Conservation (phyloP, 2,113 vertebrate genomes). For the Brienomyrus brachyistius region DNA sequence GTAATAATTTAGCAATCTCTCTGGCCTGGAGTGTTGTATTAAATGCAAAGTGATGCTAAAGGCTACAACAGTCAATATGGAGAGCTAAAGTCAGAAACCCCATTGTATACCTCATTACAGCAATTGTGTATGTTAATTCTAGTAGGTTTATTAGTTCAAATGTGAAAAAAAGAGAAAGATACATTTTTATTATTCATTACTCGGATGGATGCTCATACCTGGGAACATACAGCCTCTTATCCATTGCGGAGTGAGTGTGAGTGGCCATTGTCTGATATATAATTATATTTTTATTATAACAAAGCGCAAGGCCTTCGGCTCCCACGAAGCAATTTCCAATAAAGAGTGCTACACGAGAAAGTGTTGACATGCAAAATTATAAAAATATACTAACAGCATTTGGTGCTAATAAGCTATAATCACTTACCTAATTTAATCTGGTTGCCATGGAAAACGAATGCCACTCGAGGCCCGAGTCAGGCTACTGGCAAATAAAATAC, state of each 20-base stretch:
- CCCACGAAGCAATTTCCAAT: conserved; percentile 64
- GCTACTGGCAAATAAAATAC: conserved; percentile 62
- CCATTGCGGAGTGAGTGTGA: conserved; percentile 27
- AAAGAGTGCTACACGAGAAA: conserved; percentile 60
- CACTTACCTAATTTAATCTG: conserved; percentile 70
- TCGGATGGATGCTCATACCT: conserved; percentile 53
- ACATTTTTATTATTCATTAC: conserved; percentile 66
- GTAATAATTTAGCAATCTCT: conserved; percentile 69
- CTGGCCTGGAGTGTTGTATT: conserved; percentile 69
- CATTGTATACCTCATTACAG: conserved; percentile 60
- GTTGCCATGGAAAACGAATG: conserved; percentile 81
- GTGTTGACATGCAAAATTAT: conserved; percentile 73
- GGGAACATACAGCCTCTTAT: conserved; percentile 39
- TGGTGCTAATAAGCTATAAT: conserved; percentile 71
- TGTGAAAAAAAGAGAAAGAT: conserved; percentile 50
- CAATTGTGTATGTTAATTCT: conserved; percentile 74
- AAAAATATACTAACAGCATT: conserved; percentile 70
- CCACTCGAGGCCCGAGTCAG: conserved; percentile 71
- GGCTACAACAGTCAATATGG: conserved; percentile 68
- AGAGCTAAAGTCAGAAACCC: conserved; percentile 54
- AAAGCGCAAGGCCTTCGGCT: conserved; percentile 52
- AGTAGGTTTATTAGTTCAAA: conserved; percentile 73
- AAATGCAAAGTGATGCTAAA: conserved; percentile 69
- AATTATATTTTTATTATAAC: conserved; percentile 71
- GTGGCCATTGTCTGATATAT: conserved; percentile 64